Conservation (phyloP, 2,113 vertebrate species). For the Bagarius yarrelli region DNA sequence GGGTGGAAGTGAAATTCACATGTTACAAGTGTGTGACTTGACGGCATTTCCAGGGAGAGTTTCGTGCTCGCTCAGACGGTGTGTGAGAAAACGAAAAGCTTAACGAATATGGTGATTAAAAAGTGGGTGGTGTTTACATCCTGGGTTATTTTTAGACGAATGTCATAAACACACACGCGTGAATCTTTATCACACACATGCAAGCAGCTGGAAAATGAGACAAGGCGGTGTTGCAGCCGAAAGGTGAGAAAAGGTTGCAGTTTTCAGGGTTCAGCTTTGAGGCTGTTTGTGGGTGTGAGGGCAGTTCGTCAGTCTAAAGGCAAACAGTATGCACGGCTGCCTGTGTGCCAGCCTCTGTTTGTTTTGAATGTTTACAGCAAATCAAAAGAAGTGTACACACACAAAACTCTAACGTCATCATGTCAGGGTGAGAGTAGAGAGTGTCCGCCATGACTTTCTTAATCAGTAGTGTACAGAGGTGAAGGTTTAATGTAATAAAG, state of each 20-base stretch:
- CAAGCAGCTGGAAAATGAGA: conserved; percentile 3
- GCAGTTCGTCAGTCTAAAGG: conserved; percentile 33
- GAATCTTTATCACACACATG: not conserved
- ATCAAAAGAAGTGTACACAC: conserved; percentile 3
- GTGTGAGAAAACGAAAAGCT: not conserved
- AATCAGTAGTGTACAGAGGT: conserved; percentile 38
- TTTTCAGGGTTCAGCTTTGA: conserved; percentile 21
- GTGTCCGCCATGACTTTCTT: conserved; percentile 27
- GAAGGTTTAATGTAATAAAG: too few relatives aligned
- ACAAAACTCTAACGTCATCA: not conserved
- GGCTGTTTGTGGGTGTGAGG: not conserved
- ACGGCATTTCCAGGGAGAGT: not conserved
- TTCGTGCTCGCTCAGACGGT: not conserved
- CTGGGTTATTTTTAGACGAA: conserved; percentile 22
- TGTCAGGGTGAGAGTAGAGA: not conserved
- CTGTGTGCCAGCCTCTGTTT: conserved; percentile 22
- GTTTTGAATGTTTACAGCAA: conserved; percentile 36
- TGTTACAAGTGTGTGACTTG: conserved; percentile 29
- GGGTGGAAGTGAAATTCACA: conserved; percentile 20
- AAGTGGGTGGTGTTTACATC: not conserved
- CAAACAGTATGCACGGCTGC: conserved; percentile 35
- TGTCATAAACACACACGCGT: not conserved
- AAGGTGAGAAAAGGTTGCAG: not conserved
- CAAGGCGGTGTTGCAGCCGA: not conserved
- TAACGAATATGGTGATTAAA: not conserved